Percentiles rank a stretch among this genome's conserved stretches.
These are phyloP conservation scores for Dynastes tityus DNA, from an alignment of 2,888 invertebrate species.

Conservation along the genomic window DNA sequence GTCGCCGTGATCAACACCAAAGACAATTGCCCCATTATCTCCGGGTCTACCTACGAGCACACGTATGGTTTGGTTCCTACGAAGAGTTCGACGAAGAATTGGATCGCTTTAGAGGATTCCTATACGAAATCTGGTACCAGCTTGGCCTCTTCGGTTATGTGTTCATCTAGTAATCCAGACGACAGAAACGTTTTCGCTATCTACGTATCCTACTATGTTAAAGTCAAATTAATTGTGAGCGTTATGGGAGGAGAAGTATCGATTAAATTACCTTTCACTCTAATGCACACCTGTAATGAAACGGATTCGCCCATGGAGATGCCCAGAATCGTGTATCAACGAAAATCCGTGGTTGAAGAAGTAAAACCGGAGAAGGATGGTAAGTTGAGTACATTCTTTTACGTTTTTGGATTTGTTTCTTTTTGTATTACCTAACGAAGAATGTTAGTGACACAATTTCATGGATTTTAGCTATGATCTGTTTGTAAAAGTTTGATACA, in stretches of 20 bases:
- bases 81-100: constrained; percentile 88
- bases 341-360: constrained; percentile 53
- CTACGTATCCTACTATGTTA: constrained; percentile 92
- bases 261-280: constrained; percentile 84
- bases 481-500: no score
- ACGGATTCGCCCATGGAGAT: constrained; percentile 74
- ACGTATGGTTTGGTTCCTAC: constrained; percentile 81
- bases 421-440: not conserved
- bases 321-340: constrained; percentile 50
- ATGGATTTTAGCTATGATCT: no score
- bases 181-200: constrained; percentile 92
- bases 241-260: constrained; percentile 87
- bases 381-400: not conserved
- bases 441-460: no score
- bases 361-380: constrained; percentile 66
- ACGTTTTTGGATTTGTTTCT: not conserved
- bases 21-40: constrained; percentile 78
- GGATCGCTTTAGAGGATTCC: constrained; percentile 92
- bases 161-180: constrained; percentile 74
- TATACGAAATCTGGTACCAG: constrained; percentile 79
- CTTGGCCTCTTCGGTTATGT: constrained; percentile 74
- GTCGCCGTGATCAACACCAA: constrained; percentile 80
- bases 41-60: constrained; percentile 79
- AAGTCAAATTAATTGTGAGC: constrained; percentile 84
- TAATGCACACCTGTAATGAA: constrained; percentile 83